phyloP scores from a whole-genome alignment of 2,888 invertebrate genomes.

The Zootermopsis nevadensis region DNA sequence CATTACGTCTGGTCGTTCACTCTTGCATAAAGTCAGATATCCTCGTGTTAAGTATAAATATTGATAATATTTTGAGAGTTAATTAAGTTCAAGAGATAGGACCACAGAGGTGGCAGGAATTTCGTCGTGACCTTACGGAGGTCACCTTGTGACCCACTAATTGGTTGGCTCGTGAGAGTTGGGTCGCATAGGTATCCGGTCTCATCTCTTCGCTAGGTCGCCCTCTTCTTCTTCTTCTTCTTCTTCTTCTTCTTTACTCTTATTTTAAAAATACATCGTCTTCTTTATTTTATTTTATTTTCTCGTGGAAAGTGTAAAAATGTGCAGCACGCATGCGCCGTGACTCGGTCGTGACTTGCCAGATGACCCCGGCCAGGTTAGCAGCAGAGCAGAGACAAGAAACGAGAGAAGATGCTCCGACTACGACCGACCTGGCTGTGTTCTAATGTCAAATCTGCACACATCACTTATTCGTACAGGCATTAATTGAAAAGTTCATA shows the following conservation, averaged over 20 bases:
- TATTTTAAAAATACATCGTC: conserved; percentile 16
- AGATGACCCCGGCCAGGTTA: conserved; percentile 26
- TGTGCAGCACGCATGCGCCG: conserved; percentile 34
- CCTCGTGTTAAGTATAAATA: background rate
- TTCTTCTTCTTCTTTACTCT: conserved; percentile 4
- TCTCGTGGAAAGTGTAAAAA: conserved; percentile 36
- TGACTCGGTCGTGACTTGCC: conserved; percentile 38
- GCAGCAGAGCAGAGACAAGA: conserved; percentile 20
- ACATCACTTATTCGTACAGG: too few species aligned
- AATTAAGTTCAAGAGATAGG: background rate
- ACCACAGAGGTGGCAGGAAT: conserved; percentile 5
- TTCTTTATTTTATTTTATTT: background rate
- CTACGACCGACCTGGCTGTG: background rate
- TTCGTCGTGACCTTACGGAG: conserved; percentile 43
- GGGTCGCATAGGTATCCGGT: conserved; percentile 13
- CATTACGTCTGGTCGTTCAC: too few species aligned
- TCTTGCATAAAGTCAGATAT: background rate
- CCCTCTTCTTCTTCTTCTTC: background rate
- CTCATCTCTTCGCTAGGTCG: background rate
- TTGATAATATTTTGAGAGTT: background rate
- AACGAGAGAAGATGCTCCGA: background rate
- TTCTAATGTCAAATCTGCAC: background rate
- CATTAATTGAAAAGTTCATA: too few species aligned
- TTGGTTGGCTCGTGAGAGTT: conserved; percentile 35
- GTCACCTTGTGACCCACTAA: conserved; percentile 49